Evolutionary conservation across 2,113 vertebrate genomes (phyloP).

Genomic region (Ochotona curzoniae): DNA sequence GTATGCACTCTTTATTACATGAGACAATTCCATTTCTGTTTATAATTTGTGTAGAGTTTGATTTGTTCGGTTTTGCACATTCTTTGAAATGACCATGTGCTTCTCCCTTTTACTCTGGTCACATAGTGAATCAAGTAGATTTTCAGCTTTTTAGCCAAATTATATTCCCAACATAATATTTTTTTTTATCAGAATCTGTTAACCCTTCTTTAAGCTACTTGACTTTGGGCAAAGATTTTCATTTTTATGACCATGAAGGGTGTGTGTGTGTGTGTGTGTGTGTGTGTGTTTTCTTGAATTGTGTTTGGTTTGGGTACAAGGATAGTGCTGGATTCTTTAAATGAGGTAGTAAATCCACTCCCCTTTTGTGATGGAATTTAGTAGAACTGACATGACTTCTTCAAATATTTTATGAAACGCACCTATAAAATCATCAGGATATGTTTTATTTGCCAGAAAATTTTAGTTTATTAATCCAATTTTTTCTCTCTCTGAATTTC

Average conservation of each 20-base stretch:
- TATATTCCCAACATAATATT: not conserved
- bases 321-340: not conserved
- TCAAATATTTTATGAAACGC: not conserved
- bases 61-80: not conserved
- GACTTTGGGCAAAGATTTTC: not conserved
- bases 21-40: not conserved
- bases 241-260: not conserved
- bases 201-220: not conserved
- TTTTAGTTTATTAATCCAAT: slow-evolving; percentile 12
- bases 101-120: not conserved
- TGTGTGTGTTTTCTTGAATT: not conserved
- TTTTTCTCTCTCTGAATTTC: too few relatives aligned
- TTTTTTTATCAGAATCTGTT: not conserved
- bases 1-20: not conserved
- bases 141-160: not conserved
- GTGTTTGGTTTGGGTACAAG: slow-evolving; percentile 14
- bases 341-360: not conserved
- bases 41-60: not conserved
- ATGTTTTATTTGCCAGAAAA: not conserved
- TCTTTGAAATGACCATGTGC: not conserved
- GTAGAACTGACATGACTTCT: not conserved
- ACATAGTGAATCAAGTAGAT: not conserved
- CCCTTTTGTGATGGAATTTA: not conserved
- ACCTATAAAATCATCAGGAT: not conserved
- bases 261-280: not conserved